Conservation (phyloP, 2,888 invertebrate genomes). For the Lottia gigantea region DNA sequence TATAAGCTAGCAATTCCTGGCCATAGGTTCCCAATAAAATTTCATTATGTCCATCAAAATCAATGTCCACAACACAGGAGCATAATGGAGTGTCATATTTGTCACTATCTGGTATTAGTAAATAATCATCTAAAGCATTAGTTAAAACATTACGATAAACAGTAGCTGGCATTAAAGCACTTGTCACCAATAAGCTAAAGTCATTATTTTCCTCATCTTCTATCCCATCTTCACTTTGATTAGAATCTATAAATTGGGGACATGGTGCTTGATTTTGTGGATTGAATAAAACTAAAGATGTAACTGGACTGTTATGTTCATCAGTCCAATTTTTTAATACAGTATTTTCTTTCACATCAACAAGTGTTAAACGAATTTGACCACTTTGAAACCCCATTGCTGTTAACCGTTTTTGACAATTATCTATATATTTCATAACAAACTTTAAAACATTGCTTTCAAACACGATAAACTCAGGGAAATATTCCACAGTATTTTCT, state of each 20-base stretch:
- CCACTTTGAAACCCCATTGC: slow-evolving; percentile 76
- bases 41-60: slow-evolving; percentile 79
- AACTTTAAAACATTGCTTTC: slow-evolving; percentile 8
- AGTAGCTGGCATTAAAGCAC: slow-evolving; percentile 73
- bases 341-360: slow-evolving; percentile 70
- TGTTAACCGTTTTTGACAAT: slow-evolving; percentile 71
- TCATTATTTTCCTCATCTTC: slow-evolving; percentile 40
- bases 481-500: slow-evolving; percentile 16
- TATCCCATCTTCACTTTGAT: slow-evolving; percentile 22
- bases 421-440: slow-evolving; percentile 17
- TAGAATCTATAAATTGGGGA: slow-evolving; percentile 47
- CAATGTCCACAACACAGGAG: slow-evolving; percentile 76
- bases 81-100: slow-evolving; percentile 74
- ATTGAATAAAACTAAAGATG: slow-evolving; percentile 72
- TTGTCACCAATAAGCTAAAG: slow-evolving; percentile 73
- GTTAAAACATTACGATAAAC: slow-evolving; percentile 71
- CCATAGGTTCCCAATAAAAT: slow-evolving; percentile 78
- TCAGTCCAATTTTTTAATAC: slow-evolving; percentile 71
- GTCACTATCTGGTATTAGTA: slow-evolving; percentile 70
- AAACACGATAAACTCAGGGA: slow-evolving; percentile 24
- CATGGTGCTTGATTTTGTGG: slow-evolving; percentile 44
- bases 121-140: slow-evolving; percentile 55
- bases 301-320: slow-evolving; percentile 72
- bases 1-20: slow-evolving; percentile 69
- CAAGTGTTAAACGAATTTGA: slow-evolving; percentile 71